Conservation (phyloP, 2,888 invertebrate species). For the Clitarchus hookeri region DNA sequence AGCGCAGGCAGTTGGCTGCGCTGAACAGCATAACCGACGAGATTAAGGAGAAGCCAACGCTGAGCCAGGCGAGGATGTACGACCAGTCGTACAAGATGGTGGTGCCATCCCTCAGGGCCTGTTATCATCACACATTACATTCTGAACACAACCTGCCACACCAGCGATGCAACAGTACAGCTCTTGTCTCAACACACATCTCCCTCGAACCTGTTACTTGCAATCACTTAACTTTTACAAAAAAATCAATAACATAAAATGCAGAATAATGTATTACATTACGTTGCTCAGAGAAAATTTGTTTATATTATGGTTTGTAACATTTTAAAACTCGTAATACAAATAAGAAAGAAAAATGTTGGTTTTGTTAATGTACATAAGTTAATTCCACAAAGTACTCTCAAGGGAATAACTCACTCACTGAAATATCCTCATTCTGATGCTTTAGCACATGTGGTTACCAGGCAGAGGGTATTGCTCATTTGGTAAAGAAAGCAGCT, state of each 20-base stretch:
- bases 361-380: no score
- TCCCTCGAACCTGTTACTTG: not conserved
- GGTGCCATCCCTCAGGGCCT: slow-evolving; percentile 75
- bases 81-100: slow-evolving; percentile 83
- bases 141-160: not conserved
- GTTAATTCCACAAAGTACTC: no score
- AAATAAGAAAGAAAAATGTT: no score
- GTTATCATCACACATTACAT: slow-evolving; percentile 22
- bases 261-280: no score
- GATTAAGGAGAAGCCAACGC: slow-evolving; percentile 74
- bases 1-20: slow-evolving; percentile 76
- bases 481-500: no score
- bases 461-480: no score
- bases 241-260: not conserved
- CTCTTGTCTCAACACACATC: not conserved
- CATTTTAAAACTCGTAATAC: no score
- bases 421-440: no score
- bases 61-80: slow-evolving; percentile 82
- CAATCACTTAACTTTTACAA: not conserved
- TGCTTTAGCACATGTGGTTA: no score
- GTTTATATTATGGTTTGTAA: no score
- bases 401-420: no score
- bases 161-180: not conserved
- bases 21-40: slow-evolving; percentile 79
- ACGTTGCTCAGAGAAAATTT: no score